These are phyloP conservation scores for Oplegnathus fasciatus DNA, from an alignment of 2,113 vertebrate species.

Conservation along the genomic window DNA sequence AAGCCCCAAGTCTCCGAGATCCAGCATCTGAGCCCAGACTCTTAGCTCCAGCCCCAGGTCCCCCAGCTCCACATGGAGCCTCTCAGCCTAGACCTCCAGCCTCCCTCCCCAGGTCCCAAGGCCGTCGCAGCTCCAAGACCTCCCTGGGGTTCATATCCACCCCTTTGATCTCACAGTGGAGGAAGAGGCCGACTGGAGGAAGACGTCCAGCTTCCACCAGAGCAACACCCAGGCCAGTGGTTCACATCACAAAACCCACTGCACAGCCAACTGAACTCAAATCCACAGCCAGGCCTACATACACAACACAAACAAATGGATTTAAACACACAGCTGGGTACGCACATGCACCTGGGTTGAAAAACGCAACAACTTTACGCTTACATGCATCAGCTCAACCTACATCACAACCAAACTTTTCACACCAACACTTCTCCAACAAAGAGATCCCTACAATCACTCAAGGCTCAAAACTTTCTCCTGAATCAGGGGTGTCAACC, in stretches of 20 bases:
- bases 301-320: background rate
- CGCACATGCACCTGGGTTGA: background rate
- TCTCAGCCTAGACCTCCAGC: constrained; percentile 37
- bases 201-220: constrained; percentile 26
- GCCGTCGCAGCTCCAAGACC: constrained; percentile 66
- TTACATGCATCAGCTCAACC: background rate
- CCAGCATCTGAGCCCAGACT: background rate
- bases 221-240: constrained; percentile 32
- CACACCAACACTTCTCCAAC: background rate
- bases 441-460: constrained; percentile 20
- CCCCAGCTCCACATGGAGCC: constrained; percentile 27
- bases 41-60: background rate
- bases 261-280: background rate
- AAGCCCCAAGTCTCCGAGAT: background rate
- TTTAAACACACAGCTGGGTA: background rate
- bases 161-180: constrained; percentile 86
- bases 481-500: constrained; percentile 12
- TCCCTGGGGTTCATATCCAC: constrained; percentile 89
- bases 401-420: background rate
- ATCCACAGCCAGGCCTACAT: constrained; percentile 4
- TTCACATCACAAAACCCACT: constrained; percentile 79
- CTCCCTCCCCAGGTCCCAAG: constrained; percentile 5
- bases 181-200: constrained; percentile 78
- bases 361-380: background rate
- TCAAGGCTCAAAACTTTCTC: background rate